phyloP scores from a whole-genome alignment of 2,797 vertebrate species.

The Halcyon leucocephala region DNA sequence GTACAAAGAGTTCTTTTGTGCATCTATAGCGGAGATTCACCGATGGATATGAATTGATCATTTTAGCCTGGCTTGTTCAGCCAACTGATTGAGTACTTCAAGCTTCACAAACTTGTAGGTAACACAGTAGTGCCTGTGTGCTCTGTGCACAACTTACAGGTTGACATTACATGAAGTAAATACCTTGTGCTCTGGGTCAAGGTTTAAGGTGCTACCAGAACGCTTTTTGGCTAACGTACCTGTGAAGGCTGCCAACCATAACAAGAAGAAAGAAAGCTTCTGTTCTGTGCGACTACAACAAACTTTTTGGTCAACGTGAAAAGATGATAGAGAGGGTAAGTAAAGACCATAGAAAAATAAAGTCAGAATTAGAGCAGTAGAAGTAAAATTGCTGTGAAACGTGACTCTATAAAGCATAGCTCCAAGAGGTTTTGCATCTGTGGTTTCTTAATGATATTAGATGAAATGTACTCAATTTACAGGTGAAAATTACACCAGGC shows the following conservation, averaged over 20 bases:
- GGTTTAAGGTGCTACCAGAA: slow-evolving; percentile 32
- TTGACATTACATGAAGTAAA: background rate
- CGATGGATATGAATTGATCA: background rate
- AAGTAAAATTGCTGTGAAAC: background rate
- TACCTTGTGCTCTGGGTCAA: slow-evolving; percentile 7
- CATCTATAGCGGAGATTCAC: background rate
- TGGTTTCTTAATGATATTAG: background rate
- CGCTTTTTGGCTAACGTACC: background rate
- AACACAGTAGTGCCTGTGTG: background rate
- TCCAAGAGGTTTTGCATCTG: background rate
- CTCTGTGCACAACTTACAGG: background rate
- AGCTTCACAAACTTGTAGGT: background rate
- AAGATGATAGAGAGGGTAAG: background rate
- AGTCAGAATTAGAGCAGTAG: background rate
- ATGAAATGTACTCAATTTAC: background rate
- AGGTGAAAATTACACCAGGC: background rate
- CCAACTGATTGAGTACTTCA: background rate
- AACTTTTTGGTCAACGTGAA: background rate
- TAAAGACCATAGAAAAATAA: background rate
- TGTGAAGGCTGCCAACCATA: slow-evolving; percentile 10
- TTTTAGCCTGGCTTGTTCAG: slow-evolving; percentile 5
- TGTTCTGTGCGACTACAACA: slow-evolving; percentile 6
- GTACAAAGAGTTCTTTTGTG: background rate
- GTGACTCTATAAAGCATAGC: background rate
- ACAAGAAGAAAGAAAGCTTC: slow-evolving; percentile 36